Evolutionary conservation across 2,888 invertebrate genomes (phyloP), one percentile per base, ranked within the genome.

Genomic region (Nowickia ferox): DNA sequence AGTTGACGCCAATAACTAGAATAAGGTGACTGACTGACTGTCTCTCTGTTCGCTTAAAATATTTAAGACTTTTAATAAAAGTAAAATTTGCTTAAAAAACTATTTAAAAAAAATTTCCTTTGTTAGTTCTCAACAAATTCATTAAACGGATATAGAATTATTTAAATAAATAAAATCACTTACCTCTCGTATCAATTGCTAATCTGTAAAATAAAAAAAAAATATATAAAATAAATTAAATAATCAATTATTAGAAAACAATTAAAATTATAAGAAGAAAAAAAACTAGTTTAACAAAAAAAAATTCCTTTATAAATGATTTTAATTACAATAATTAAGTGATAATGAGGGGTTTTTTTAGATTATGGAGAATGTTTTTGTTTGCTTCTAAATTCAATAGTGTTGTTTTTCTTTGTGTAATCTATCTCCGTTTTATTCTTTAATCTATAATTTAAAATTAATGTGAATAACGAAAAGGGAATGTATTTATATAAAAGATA

Each of bases 391-490:
- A 48, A 48, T 57, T 30, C 22, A 13, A 38, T 9, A 17, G 15
- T 57, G 44, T 42, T 61, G 13, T 48, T 74, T 10, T 48, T 40
- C 30, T 30, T 30, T 30, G 30, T 30, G 30, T 30, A 65, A 53
- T 44, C 51, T 11, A 51, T 42, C 53, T 42, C 13, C 42, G 17
- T 65, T 9, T 15, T 44, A 66, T 19, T 46, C 11, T 61, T 51
- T 61, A 78, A 69, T 78, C 48, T 61, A 53, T 44, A 78, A 63
- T 71, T 71, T 17, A 44, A 61, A 71, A 46, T 61, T 53, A 78
- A 78, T 42, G 30, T 42, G 30, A 69, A 61, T 55, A 78, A 61
- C 22, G 38, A 74, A 38, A 38, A 9, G 30, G 6, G 6, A 46
- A 10, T 10, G 19, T 22, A 57, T 57, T n/a, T n/a, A 71, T 6